phyloP scores from a whole-genome alignment of 2,888 invertebrate genomes.

The Drosophila stalkeri region DNA sequence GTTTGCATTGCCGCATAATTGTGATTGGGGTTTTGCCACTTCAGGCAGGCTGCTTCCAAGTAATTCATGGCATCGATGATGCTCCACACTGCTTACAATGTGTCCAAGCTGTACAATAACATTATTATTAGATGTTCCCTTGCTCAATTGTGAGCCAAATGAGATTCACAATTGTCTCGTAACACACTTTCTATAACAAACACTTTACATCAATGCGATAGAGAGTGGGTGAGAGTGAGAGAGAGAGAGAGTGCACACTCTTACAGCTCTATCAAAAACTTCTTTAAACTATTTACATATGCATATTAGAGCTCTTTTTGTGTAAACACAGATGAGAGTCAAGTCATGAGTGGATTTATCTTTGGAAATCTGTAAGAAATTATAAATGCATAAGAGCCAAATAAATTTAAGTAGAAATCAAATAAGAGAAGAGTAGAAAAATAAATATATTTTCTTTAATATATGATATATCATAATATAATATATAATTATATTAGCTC shows the following conservation, averaged over 20 bases:
- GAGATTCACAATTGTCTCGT: constrained; percentile 6
- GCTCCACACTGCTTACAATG: constrained; percentile 61
- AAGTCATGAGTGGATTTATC: neutral
- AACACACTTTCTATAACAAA: constrained; percentile 15
- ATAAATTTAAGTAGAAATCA: neutral
- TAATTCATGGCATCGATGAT: constrained; percentile 55
- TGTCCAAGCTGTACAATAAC: constrained; percentile 41
- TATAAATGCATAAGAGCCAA: constrained; percentile 1
- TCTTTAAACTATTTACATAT: neutral
- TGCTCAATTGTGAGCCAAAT: constrained; percentile 19
- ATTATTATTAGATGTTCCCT: constrained; percentile 46
- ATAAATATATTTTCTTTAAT: neutral
- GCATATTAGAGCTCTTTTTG: constrained; percentile 4
- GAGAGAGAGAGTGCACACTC: neutral
- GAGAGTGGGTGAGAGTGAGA: neutral
- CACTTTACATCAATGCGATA: neutral
- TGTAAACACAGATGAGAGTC: neutral
- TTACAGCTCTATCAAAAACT: constrained; percentile 8
- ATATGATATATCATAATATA: too few relatives aligned
- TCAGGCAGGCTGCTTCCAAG: constrained; percentile 38
- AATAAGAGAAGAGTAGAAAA: neutral
- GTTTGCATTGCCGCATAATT: constrained; percentile 55
- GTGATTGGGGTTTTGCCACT: constrained; percentile 57
- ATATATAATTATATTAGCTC: too few relatives aligned
- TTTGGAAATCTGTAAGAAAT: constrained; percentile 1